Base-by-base conservation (phyloP, 35 echinoderm and acorn worm genomes). In the Hemicentrotus pulcherrimus region DNA sequence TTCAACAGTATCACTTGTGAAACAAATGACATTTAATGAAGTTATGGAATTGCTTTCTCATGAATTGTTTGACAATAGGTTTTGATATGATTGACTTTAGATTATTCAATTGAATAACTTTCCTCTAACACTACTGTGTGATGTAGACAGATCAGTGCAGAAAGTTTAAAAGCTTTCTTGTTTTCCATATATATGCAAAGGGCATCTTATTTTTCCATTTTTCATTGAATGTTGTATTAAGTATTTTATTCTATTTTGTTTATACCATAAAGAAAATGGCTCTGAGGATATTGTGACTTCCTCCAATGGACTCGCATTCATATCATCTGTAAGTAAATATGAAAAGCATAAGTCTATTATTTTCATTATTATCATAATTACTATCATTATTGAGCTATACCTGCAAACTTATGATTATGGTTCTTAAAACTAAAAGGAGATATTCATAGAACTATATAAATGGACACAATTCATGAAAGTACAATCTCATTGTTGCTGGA, bases 251-350 rank as follows among this genome's bases (percentile, higher is more conserved):
- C 24, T 31, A 14, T 2, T 90, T 41, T 90, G 12, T 89, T 32
- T 89, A 89, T 90, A 33, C 32, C n/a, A 33, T 16, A 90, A 59
- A 94, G 85, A 33, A 35, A 32, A 86, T 46, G 85, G 85, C 5
- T 94, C 59, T 85, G 94, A 94, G 60, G 85, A 94, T 86, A 85
- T 86, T 28, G 59, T 71, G 31, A 48, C 47, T 15, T 30, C 60
- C 9, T 94, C 59, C 2, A 94, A 46, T 32, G 94, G 60, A 24
- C 32, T 86, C 13, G 94, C 85, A 94, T 85, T 85, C 18, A 86
- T 85, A 94, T 71, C 85, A 7, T 33, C 60, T 32, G 94, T 85
- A 94, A 94, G 47, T 86, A 11, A 93, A 30, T 93, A 41, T 47
- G 32, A 90, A 33, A 14, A 11, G 4, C 24, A 45, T 90, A 15